Conservation (phyloP, 2,888 invertebrate species). For the Crematogaster levior region DNA sequence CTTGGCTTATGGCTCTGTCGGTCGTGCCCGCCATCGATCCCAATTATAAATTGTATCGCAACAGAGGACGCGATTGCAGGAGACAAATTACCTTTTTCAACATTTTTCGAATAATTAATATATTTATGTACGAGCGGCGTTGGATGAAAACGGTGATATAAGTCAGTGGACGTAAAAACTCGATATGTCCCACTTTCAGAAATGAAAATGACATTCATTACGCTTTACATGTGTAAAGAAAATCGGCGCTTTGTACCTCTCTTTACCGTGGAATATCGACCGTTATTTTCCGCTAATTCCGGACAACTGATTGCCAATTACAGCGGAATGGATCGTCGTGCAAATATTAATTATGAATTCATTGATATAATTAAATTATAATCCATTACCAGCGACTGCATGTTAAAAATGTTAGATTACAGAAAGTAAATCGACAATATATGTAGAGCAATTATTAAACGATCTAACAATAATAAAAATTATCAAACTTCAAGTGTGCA, state of each 20-base stretch:
- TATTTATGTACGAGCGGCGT: neutral
- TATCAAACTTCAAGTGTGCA: neutral
- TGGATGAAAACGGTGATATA: constrained; percentile 10
- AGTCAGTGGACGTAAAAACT: constrained; percentile 38
- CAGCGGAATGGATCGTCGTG: constrained; percentile 36
- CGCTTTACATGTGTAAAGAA: constrained; percentile 31
- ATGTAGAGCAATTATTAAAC: neutral
- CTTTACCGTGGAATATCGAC: constrained; percentile 23
- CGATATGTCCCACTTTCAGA: constrained; percentile 28
- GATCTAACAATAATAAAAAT: constrained; percentile 12
- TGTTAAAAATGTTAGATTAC: constrained; percentile 24
- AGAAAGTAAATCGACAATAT: constrained; percentile 10
- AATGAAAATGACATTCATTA: constrained; percentile 47
- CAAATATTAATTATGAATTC: constrained; percentile 50
- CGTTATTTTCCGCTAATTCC: constrained; percentile 45
- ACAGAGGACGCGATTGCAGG: constrained; percentile 1
- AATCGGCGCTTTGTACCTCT: constrained; percentile 41
- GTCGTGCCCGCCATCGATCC: constrained; percentile 18
- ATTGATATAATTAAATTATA: constrained; percentile 52
- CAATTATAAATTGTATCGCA: constrained; percentile 40
- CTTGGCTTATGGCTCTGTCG: constrained; percentile 9
- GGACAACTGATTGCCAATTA: constrained; percentile 51
- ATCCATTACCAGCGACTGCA: constrained; percentile 30
- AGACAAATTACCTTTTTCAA: constrained; percentile 3
- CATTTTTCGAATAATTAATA: constrained; percentile 43